A percentile compares a stretch with the other conserved stretches of the same genome.
Evolutionary conservation across 2,113 vertebrate species (phyloP).

Genomic region (Rhabdomys dilectus): DNA sequence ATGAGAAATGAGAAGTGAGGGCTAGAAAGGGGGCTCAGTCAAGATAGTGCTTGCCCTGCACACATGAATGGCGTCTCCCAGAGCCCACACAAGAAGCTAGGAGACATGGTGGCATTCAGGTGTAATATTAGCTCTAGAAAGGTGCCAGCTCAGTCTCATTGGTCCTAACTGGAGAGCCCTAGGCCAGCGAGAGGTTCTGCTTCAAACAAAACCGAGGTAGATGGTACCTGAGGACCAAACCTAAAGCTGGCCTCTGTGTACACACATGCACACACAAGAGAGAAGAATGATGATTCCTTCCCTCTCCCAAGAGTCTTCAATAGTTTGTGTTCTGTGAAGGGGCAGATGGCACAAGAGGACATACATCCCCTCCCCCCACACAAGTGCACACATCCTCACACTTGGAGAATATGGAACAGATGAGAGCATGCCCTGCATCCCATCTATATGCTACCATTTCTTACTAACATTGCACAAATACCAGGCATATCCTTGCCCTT

Average conservation of each 20-base stretch:
- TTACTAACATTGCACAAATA: neutral
- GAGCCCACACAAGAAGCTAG: neutral
- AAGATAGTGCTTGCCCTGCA: neutral
- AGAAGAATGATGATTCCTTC: neutral
- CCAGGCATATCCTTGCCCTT: neutral
- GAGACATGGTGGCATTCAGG: too few species aligned
- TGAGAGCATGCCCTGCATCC: neutral
- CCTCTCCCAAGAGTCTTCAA: neutral
- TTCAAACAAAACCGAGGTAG: neutral
- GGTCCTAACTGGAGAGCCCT: neutral
- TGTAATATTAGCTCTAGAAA: neutral
- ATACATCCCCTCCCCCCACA: rapidly evolving
- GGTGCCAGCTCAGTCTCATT: neutral
- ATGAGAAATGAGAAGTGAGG: neutral
- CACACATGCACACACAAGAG: neutral
- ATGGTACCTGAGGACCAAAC: neutral
- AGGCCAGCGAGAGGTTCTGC: neutral
- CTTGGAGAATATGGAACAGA: neutral
- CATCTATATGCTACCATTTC: neutral
- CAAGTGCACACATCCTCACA: neutral
- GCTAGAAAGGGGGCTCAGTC: too few species aligned
- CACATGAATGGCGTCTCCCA: too few species aligned
- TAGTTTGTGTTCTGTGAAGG: neutral
- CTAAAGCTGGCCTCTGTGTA: neutral
- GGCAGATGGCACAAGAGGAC: neutral